These are phyloP conservation scores for Murina feae DNA, from an alignment of 2,113 vertebrate genomes.

Conservation along the genomic window DNA sequence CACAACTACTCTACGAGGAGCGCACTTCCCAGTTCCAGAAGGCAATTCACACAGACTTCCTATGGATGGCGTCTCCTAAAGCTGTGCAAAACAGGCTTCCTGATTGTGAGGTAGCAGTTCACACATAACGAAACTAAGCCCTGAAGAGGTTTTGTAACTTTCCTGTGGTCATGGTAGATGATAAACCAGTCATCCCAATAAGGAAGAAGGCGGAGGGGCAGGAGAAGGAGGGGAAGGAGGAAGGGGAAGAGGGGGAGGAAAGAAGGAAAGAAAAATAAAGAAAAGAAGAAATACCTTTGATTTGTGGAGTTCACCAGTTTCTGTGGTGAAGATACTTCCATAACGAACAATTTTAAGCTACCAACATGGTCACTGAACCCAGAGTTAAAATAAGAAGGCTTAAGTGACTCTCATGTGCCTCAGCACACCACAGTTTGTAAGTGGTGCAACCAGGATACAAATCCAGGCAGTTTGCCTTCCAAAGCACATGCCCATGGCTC, in stretches of 20 bases:
- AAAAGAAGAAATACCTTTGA: neutral
- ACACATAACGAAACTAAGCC: neutral
- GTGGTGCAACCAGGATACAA: neutral
- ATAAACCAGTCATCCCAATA: neutral
- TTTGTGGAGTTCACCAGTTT: neutral
- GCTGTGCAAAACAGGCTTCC: neutral
- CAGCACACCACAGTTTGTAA: neutral
- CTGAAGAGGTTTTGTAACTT: neutral
- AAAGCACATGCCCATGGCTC: neutral
- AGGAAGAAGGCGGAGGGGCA: too few relatives aligned
- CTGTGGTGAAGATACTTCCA: neutral
- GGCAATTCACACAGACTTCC: neutral
- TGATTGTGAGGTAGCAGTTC: neutral
- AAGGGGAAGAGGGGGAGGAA: accelerated
- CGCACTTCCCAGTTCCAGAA: neutral
- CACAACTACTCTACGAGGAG: neutral
- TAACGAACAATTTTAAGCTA: neutral
- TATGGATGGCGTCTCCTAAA: neutral
- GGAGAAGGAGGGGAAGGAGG: accelerated
- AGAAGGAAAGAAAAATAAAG: accelerated
- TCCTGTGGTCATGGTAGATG: neutral
- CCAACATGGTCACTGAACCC: neutral
- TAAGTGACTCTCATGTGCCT: neutral
- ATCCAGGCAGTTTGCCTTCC: neutral
- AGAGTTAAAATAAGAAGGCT: neutral